Conservation (phyloP, 2,888 invertebrate genomes). For the Catocala nupta region DNA sequence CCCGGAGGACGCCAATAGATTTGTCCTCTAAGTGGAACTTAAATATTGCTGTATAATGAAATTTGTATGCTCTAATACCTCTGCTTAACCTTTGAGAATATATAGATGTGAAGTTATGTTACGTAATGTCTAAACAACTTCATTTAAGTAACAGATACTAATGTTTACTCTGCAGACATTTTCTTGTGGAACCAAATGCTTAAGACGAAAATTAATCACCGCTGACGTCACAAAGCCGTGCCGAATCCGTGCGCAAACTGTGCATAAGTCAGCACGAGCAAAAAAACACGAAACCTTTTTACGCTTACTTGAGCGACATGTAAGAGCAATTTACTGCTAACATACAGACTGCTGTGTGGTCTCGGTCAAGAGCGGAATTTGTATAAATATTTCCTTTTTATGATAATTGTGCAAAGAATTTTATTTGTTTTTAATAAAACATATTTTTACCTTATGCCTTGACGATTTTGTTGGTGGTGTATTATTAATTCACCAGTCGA, state of each 20-base stretch:
- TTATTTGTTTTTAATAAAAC: too few species aligned
- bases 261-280: slow-evolving; percentile 54
- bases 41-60: too few species aligned
- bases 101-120: too few species aligned
- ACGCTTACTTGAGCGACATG: slow-evolving; percentile 70
- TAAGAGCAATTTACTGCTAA: slow-evolving; percentile 69
- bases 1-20: too few species aligned
- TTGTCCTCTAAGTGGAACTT: too few species aligned
- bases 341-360: slow-evolving; percentile 45
- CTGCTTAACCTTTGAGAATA: too few species aligned
- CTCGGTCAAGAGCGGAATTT: slow-evolving; percentile 18
- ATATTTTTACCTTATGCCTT: too few species aligned
- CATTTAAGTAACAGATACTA: neutral
- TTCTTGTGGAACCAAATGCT: slow-evolving; percentile 12
- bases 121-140: neutral
- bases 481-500: too few species aligned
- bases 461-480: too few species aligned
- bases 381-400: slow-evolving; percentile 3
- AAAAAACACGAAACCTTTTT: slow-evolving; percentile 61
- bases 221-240: slow-evolving; percentile 62
- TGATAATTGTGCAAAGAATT: too few species aligned
- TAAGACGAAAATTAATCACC: slow-evolving; percentile 48
- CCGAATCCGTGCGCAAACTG: slow-evolving; percentile 57
- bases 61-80: too few species aligned
- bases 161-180: neutral